Evolutionary conservation across 2,888 invertebrate genomes (phyloP).

Genomic region (Eulithis testata): DNA sequence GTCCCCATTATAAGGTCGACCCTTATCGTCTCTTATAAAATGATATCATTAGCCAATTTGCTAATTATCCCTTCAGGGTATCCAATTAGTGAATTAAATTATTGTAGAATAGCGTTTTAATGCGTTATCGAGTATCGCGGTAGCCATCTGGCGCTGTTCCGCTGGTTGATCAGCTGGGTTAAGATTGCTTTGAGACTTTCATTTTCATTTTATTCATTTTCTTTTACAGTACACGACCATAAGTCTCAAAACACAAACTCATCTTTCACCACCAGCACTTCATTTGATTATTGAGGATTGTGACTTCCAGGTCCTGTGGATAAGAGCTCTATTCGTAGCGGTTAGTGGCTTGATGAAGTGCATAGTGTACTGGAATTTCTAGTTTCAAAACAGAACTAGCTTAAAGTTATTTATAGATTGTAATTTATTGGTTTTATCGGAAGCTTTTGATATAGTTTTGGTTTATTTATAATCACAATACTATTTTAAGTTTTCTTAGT

Average conservation of each 20-base stretch:
- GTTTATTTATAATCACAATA: no score
- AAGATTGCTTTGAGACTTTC: constrained; percentile 47
- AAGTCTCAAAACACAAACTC: background rate
- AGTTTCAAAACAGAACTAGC: no score
- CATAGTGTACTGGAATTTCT: no score
- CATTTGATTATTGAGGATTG: no score
- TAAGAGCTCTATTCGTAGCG: no score
- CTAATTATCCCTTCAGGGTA: constrained; percentile 65
- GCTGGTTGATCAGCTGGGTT: constrained; percentile 66
- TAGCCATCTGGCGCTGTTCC: constrained; percentile 66
- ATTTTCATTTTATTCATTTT: constrained; percentile 43
- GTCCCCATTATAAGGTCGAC: constrained; percentile 29
- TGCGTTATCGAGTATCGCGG: constrained; percentile 51
- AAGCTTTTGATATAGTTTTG: no score
- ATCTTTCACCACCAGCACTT: no score
- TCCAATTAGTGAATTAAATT: constrained; percentile 77
- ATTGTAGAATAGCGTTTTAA: constrained; percentile 72
- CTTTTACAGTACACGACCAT: constrained; percentile 39
- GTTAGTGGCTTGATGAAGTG: no score
- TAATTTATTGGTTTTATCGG: no score
- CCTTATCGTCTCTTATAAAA: constrained; percentile 39
- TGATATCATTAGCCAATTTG: constrained; percentile 68
- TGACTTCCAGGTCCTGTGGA: no score
- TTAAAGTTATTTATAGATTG: no score
- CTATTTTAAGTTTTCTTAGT: no score